phyloP scores from a whole-genome alignment of 2,797 vertebrate species.

The Leucoraja ocellata region DNA sequence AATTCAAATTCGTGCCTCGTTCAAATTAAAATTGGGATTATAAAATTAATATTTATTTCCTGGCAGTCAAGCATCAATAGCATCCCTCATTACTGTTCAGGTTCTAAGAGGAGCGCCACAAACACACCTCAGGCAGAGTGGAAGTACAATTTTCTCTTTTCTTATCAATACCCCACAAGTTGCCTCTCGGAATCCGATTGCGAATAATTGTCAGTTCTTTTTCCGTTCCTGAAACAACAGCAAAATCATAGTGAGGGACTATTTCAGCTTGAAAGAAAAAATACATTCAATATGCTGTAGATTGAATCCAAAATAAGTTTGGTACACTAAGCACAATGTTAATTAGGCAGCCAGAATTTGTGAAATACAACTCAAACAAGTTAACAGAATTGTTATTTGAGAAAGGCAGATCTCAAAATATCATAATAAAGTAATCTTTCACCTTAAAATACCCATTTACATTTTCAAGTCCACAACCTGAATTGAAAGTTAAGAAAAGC shows the following conservation, averaged over 20 bases:
- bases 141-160: constrained; percentile 53
- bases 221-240: constrained; percentile 72
- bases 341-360: neutral
- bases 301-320: neutral
- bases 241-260: neutral
- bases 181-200: constrained; percentile 72
- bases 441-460: neutral
- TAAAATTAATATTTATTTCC: no score
- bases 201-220: constrained; percentile 79
- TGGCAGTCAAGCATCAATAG: neutral
- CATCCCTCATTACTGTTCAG: neutral
- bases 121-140: constrained; percentile 46
- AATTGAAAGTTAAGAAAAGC: neutral
- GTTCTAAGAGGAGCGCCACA: neutral
- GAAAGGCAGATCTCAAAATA: neutral
- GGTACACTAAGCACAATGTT: neutral
- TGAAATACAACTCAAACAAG: neutral
- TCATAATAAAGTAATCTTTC: neutral
- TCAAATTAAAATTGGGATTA: neutral
- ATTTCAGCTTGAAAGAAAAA: neutral
- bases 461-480: neutral
- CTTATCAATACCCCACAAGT: constrained; percentile 58
- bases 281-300: neutral
- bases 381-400: neutral
- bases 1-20: neutral